These are phyloP conservation scores for Hydractinia symbiolongicarpus DNA, from an alignment of 30 jellyfish, hydroid and myxozoan genomes.

Conservation along the genomic window DNA sequence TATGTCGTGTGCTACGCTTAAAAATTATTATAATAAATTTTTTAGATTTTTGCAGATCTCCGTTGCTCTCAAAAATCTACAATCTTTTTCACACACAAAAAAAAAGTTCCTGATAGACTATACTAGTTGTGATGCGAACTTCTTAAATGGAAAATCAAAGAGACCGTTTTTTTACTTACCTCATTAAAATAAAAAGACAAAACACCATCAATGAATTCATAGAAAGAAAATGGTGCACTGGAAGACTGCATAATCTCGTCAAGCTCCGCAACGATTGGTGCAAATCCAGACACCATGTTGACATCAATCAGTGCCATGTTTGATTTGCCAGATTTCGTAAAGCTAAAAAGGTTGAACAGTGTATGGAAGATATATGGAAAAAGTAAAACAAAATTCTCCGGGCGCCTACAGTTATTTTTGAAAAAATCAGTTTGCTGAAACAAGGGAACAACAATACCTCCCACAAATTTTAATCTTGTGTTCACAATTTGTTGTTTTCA, in stretches of 20 bases:
- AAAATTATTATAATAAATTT: too few species aligned
- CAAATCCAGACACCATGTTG: constrained; percentile 75
- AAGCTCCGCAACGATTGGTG: constrained; percentile 39
- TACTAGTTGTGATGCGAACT: too few species aligned
- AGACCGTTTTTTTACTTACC: neutral
- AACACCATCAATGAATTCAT: constrained; percentile 17
- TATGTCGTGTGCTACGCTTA: too few species aligned
- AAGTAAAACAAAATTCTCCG: too few species aligned
- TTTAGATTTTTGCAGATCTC: too few species aligned
- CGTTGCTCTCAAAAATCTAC: too few species aligned
- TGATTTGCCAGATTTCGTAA: constrained; percentile 46
- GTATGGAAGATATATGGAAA: neutral
- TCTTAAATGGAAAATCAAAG: too few species aligned
- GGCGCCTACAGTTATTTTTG: too few species aligned
- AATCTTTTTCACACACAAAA: too few species aligned
- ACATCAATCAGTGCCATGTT: constrained; percentile 84
- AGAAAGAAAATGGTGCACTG: neutral
- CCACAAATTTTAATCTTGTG: constrained; percentile 6
- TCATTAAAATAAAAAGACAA: constrained; percentile 17
- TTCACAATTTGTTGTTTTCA: constrained; percentile 1
- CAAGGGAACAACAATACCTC: neutral
- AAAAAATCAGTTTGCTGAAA: too few species aligned
- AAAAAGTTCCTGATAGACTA: too few species aligned
- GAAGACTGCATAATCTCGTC: constrained; percentile 20
- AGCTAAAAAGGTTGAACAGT: neutral